Base-by-base conservation (phyloP, 2,113 vertebrate species). In the Sylvilagus bachmani region DNA sequence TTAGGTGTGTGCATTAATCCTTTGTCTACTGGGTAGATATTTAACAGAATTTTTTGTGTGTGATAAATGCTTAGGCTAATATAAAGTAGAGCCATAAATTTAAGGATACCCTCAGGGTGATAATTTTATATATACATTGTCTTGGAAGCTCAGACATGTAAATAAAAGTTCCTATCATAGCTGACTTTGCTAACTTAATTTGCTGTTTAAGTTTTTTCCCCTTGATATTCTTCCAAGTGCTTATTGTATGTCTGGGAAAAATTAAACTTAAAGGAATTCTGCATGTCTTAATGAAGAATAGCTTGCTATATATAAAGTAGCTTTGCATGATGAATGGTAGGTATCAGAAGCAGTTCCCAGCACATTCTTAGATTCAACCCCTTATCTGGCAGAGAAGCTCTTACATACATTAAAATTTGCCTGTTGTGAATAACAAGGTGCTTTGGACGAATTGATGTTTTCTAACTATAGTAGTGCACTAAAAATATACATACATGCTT, bases 181-280 rank as follows among this genome's bases (percentile, higher is more conserved):
- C 84, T 93, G 84, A 95, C 81, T 96, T 93, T n/a, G 66, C 87
- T 96, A 93, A 96, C 81, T 93, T 94, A 89, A 91, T 96, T 89
- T 94, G 80, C 66, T 90, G 19, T 94, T 80, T 84, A 95, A 84
- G 61, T 16, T 79, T 84, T 75, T 89, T 71, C 69, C 49, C 29
- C 79, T 86, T 96, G 66, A 86, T 94, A 74, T n/a, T 44, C 38
- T 96, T 97, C 92, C 77, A 96, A 96, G 80, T 73, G 58, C 84
- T 91, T 95, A n/a, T 87, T 95, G 69, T 95, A 90, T 87, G 92
- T 95, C 90, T 96, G 95, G 92, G 36, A 80, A 90, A 94, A 94
- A 90, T 78, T 93, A 94, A 95, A 92, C 66, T 80, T 70, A 93
- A 89, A 96, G 93, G 93, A 94, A 79, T 89, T 96, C 86, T 90